Conservation (phyloP, 2,113 vertebrate genomes). For the Equus quagga region DNA sequence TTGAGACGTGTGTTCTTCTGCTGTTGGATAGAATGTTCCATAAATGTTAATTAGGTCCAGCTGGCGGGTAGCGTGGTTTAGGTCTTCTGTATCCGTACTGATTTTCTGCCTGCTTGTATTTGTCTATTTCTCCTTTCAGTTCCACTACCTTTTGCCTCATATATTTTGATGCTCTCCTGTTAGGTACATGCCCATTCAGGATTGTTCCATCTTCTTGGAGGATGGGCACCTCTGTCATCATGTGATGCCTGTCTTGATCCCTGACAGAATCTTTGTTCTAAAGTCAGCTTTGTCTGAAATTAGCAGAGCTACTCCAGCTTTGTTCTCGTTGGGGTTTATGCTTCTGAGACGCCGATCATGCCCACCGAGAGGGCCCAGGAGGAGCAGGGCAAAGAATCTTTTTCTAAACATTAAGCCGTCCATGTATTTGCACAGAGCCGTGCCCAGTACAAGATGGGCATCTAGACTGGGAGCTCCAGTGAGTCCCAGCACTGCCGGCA, state of each 20-base stretch:
- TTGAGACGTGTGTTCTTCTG: not conserved
- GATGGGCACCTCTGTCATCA: not conserved
- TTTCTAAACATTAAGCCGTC: not conserved
- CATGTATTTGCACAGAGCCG: not conserved
- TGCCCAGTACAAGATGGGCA: constrained; percentile 11
- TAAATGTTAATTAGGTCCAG: not conserved
- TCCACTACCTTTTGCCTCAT: not conserved
- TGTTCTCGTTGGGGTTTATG: not conserved
- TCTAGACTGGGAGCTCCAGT: constrained; percentile 15
- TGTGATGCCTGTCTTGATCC: not conserved
- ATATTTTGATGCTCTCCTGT: not conserved
- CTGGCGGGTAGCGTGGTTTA: not conserved
- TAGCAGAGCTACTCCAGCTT: not conserved
- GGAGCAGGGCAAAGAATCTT: not conserved
- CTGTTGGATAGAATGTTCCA: not conserved
- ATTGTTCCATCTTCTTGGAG: not conserved
- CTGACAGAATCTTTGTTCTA: not conserved
- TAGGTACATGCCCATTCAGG: not conserved
- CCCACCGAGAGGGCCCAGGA: fast-evolving
- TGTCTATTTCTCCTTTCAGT: not conserved
- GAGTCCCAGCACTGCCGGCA: not conserved
- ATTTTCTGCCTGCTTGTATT: not conserved
- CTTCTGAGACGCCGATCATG: not conserved
- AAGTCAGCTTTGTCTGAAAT: not conserved
- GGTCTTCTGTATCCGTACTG: not conserved